A percentile compares a stretch with the other conserved stretches of the same genome.
These are phyloP conservation scores for Oostethus manadensis DNA, from an alignment of 2,113 vertebrate genomes.

Conservation along the genomic window DNA sequence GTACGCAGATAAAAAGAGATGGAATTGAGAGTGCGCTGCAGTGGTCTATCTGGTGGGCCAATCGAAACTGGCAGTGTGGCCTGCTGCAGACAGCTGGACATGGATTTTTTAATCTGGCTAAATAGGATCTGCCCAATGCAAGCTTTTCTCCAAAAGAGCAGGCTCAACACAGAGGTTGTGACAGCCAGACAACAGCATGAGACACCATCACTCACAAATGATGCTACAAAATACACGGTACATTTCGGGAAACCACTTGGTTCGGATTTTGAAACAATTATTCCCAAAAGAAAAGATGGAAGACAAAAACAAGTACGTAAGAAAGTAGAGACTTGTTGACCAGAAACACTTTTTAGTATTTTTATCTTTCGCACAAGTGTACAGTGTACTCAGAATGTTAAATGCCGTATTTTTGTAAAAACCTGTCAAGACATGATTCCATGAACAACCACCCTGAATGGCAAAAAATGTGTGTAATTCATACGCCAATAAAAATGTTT, in stretches of 20 bases:
- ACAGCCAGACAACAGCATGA: conserved; percentile 55
- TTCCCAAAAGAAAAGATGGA: neutral
- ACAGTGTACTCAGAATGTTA: too few relatives aligned
- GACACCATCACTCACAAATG: conserved; percentile 15
- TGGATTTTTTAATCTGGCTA: conserved; percentile 62
- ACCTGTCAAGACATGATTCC: too few relatives aligned
- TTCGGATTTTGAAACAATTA: neutral
- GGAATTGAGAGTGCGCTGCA: conserved; percentile 13
- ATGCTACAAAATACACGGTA: neutral
- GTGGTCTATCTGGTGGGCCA: conserved; percentile 37
- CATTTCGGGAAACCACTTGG: too few relatives aligned
- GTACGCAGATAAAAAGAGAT: conserved; percentile 35
- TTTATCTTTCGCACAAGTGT: too few relatives aligned
- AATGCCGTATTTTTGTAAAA: too few relatives aligned
- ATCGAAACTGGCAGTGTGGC: conserved; percentile 39
- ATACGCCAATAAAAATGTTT: too few relatives aligned
- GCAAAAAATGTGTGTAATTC: too few relatives aligned
- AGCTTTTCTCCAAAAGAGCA: conserved; percentile 47
- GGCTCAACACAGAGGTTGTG: conserved; percentile 36
- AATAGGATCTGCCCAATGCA: conserved; percentile 59
- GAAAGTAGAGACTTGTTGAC: neutral
- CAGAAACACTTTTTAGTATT: neutral
- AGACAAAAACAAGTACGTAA: neutral
- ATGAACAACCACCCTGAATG: too few relatives aligned
- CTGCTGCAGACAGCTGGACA: conserved; percentile 61